Conservation (phyloP, 2,113 vertebrate species). For the Ammodramus savannarum region DNA sequence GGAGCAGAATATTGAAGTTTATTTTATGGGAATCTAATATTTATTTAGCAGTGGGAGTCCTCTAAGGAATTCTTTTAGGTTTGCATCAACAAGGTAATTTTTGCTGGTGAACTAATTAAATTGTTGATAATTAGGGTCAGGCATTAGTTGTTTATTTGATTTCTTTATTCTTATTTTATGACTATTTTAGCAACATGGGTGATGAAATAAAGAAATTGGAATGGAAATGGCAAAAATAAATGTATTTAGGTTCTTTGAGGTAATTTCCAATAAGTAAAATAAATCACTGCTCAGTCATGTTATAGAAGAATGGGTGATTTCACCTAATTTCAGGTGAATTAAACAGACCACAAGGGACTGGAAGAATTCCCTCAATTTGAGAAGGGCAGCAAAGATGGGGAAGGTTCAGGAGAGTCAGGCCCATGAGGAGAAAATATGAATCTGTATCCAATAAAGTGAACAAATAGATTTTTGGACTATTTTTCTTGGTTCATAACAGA, state of each 20-base stretch:
- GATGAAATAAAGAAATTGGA: background rate
- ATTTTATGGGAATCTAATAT: background rate
- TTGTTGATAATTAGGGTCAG: background rate
- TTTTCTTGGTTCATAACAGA: background rate
- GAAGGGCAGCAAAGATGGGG: rapidly evolving
- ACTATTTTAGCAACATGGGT: background rate
- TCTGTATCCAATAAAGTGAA: background rate
- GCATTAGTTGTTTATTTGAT: background rate
- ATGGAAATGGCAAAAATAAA: background rate
- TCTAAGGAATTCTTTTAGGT: background rate
- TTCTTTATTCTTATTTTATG: background rate
- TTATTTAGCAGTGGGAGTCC: background rate
- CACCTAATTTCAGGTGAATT: background rate
- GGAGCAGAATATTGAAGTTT: background rate
- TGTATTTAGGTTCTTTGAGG: background rate
- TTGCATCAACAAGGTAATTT: background rate
- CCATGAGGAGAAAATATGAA: background rate
- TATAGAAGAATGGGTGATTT: background rate
- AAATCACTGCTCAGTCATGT: background rate
- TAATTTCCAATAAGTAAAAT: background rate
- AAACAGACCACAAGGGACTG: background rate
- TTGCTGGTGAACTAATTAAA: background rate
- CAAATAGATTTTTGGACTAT: background rate
- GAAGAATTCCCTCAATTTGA: background rate
- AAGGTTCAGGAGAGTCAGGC: background rate